phyloP scores from a whole-genome alignment of 2,888 invertebrate species.

The Polyommatus icarus region DNA sequence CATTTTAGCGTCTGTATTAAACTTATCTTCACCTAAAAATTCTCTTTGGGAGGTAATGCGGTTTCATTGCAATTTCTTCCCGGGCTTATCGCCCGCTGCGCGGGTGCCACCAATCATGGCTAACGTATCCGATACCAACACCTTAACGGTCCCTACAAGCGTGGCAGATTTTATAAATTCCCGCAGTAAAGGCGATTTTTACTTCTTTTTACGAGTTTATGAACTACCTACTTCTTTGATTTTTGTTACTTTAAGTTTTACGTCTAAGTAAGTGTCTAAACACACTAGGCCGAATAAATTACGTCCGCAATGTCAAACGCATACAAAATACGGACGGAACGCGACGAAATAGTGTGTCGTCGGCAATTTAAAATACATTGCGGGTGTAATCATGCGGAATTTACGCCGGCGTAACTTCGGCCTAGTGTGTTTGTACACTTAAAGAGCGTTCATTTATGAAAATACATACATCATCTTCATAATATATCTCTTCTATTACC shows the following conservation, averaged over 20 bases:
- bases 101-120: slow-evolving; percentile 64
- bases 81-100: slow-evolving; percentile 47
- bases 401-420: too few species aligned
- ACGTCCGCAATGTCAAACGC: too few species aligned
- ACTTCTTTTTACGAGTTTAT: slow-evolving; percentile 40
- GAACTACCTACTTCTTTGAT: not conserved
- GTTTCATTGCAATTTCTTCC: slow-evolving; percentile 45
- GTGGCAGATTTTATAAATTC: slow-evolving; percentile 60
- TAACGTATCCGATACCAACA: slow-evolving; percentile 62
- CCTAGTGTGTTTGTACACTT: too few species aligned
- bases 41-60: slow-evolving; percentile 38
- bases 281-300: too few species aligned
- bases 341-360: too few species aligned
- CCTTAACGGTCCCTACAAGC: slow-evolving; percentile 41
- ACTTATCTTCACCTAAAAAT: slow-evolving; percentile 41
- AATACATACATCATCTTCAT: too few species aligned
- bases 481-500: too few species aligned
- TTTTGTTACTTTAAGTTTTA: not conserved
- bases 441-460: too few species aligned
- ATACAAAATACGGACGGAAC: too few species aligned
- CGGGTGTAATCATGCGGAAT: too few species aligned
- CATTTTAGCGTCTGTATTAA: slow-evolving; percentile 28
- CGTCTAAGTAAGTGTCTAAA: too few species aligned
- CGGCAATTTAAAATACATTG: too few species aligned
- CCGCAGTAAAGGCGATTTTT: slow-evolving; percentile 56